phyloP scores from a whole-genome alignment of 2,113 vertebrate genomes.

The Otocyon megalotis region DNA sequence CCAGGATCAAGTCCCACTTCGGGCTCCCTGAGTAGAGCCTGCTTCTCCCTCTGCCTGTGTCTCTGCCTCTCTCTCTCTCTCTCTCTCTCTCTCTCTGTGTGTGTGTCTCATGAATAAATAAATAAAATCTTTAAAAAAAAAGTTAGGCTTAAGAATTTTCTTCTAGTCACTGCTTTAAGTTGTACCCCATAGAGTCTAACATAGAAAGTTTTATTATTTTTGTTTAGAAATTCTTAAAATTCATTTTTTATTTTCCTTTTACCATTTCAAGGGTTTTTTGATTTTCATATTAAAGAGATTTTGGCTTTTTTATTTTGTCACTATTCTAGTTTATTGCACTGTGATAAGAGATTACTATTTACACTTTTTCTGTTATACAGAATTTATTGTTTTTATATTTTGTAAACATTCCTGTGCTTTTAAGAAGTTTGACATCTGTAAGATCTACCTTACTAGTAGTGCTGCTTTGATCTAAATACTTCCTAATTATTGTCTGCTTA shows the following conservation, averaged over 20 bases:
- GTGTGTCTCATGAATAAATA: too few species aligned
- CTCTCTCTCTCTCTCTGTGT: too few species aligned
- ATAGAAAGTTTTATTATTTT: background rate
- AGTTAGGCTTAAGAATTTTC: background rate
- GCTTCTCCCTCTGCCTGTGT: too few species aligned
- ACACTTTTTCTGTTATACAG: background rate
- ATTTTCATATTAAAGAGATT: background rate
- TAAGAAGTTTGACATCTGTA: background rate
- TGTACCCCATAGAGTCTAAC: background rate
- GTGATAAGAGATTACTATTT: background rate
- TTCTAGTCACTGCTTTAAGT: background rate
- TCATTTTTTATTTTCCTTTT: background rate
- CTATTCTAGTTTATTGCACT: background rate
- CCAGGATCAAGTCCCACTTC: too few species aligned
- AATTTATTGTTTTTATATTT: background rate
- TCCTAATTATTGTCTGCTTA: background rate
- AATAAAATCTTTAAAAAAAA: background rate
- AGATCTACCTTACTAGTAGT: background rate
- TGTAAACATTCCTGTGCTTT: background rate
- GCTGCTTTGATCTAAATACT: background rate
- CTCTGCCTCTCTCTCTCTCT: too few species aligned
- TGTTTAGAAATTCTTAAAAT: background rate
- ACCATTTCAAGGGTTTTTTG: background rate
- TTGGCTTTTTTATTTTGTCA: background rate
- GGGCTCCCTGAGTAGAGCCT: too few species aligned